A percentile compares a stretch with the other conserved stretches of the same genome.
phyloP scores from a whole-genome alignment of 2,113 vertebrate species.

The Trachemys scripta region DNA sequence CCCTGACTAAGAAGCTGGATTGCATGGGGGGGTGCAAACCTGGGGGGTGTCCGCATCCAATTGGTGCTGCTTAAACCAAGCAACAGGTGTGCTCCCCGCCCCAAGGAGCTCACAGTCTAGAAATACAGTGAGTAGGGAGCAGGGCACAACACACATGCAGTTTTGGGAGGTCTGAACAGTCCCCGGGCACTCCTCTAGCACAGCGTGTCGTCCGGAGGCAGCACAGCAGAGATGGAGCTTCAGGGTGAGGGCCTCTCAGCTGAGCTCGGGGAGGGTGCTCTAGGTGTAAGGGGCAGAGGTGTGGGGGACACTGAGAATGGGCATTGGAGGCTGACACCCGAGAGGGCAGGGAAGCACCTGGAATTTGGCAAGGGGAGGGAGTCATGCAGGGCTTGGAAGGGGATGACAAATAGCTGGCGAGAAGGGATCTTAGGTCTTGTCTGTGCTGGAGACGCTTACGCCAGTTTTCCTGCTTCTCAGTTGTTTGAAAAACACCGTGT shows the following conservation, averaged over 20 bases:
- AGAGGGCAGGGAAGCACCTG: background rate
- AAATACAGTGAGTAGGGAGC: background rate
- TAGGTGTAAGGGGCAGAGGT: background rate
- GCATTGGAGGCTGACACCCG: background rate
- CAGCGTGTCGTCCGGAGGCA: background rate
- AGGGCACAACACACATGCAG: background rate
- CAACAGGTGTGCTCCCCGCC: background rate
- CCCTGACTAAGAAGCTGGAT: background rate
- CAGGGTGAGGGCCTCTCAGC: background rate
- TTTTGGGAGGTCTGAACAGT: background rate
- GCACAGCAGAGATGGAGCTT: background rate
- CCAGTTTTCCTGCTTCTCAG: background rate
- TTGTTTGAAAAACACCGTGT: background rate
- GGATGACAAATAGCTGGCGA: background rate
- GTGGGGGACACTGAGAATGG: background rate
- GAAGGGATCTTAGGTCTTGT: background rate
- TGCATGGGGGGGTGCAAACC: background rate
- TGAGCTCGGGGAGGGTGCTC: background rate
- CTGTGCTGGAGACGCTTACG: background rate
- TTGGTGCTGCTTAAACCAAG: background rate
- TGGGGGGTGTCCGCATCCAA: background rate
- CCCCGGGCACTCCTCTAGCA: background rate
- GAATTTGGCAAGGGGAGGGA: background rate
- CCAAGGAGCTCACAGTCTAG: background rate
- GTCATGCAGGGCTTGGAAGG: background rate